A percentile compares a stretch with the other conserved stretches of the same genome.
These are phyloP conservation scores for Passer domesticus DNA, from an alignment of 2,113 vertebrate genomes.

Conservation along the genomic window DNA sequence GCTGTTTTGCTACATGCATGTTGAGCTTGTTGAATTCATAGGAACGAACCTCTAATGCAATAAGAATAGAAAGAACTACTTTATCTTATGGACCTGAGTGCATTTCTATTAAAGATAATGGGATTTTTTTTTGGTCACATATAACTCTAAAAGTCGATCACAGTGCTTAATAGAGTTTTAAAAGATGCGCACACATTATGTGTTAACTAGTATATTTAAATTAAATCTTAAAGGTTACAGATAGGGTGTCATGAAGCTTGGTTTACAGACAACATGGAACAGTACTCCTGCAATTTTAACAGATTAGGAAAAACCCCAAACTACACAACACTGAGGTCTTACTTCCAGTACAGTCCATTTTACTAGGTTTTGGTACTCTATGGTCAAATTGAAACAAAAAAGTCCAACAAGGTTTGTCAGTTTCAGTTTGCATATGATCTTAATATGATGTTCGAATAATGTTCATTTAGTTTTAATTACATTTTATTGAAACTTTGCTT, in stretches of 20 bases:
- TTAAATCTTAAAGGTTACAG: neutral
- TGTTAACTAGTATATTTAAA: neutral
- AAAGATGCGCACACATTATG: neutral
- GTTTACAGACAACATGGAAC: neutral
- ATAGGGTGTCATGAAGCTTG: neutral
- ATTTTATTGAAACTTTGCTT: neutral
- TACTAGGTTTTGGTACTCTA: neutral
- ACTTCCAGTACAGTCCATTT: neutral
- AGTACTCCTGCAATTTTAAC: neutral
- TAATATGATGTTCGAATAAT: neutral
- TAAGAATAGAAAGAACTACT: neutral
- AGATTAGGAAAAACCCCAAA: neutral
- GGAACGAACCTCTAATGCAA: neutral
- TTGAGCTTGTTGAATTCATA: neutral
- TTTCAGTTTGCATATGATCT: neutral
- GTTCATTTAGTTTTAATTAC: neutral
- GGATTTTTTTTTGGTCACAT: neutral
- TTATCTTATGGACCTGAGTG: neutral
- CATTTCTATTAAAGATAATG: neutral
- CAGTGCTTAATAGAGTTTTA: neutral
- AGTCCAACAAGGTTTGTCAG: neutral
- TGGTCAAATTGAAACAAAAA: neutral
- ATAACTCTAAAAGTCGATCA: neutral
- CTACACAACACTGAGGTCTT: neutral
- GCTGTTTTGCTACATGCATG: neutral